phyloP scores from a whole-genome alignment of 2,113 vertebrate species.

The Pollachius pollachius region DNA sequence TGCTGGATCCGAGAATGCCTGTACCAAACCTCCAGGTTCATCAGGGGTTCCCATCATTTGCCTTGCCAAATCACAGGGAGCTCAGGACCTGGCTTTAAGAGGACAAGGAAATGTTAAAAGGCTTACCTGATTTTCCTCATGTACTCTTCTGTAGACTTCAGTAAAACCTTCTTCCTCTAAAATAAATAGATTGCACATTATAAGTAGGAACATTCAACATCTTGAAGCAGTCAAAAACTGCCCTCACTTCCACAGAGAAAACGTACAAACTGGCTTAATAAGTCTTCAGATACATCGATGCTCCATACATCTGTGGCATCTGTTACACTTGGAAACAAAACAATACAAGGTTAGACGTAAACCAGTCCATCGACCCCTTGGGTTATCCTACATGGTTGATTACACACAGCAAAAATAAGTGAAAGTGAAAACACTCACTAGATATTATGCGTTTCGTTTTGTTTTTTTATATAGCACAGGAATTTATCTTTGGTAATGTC shows the following conservation, averaged over 20 bases:
- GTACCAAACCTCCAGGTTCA: no score
- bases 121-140: slow-evolving; percentile 65
- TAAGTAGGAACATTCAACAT: neutral
- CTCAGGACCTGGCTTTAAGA: neutral
- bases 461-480: slow-evolving; percentile 49
- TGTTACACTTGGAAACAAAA: slow-evolving; percentile 51
- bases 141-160: slow-evolving; percentile 64
- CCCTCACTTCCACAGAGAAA: neutral
- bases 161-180: slow-evolving; percentile 50
- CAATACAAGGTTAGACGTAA: neutral
- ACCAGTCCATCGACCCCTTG: neutral
- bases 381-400: no score
- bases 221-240: neutral
- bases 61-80: no score
- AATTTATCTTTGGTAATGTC: slow-evolving; percentile 45
- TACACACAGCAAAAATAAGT: no score
- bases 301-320: slow-evolving; percentile 59
- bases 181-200: slow-evolving; percentile 6
- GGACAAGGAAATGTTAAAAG: neutral
- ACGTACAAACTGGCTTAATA: slow-evolving; percentile 51
- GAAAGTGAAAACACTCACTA: slow-evolving; percentile 52
- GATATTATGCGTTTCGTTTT: slow-evolving; percentile 31
- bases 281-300: slow-evolving; percentile 48
- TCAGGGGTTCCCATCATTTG: neutral
- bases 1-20: no score